phyloP scores from a whole-genome alignment of 2,888 invertebrate genomes.

The Sialis lutaria region DNA sequence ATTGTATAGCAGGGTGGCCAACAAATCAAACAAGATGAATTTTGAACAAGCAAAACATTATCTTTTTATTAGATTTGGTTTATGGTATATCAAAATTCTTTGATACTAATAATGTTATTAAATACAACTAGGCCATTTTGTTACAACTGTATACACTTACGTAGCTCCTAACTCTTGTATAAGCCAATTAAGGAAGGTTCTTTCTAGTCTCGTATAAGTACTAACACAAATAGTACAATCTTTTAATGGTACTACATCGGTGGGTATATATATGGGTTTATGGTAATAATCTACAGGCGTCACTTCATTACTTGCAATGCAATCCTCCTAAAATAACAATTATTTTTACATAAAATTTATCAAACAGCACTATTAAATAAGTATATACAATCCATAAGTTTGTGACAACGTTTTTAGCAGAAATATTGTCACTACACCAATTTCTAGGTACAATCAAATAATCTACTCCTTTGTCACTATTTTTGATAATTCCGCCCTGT shows the following conservation, averaged over 20 bases:
- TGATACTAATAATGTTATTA: background rate
- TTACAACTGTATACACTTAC: slow-evolving; percentile 24
- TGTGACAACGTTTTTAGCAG: slow-evolving; percentile 45
- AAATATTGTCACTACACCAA: slow-evolving; percentile 27
- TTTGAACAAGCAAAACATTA: no score
- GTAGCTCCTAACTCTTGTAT: slow-evolving; percentile 55
- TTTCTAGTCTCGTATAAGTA: slow-evolving; percentile 53
- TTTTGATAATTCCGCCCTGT: slow-evolving; percentile 34
- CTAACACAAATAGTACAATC: slow-evolving; percentile 67
- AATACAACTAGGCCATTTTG: background rate
- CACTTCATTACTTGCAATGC: slow-evolving; percentile 36
- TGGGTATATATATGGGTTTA: slow-evolving; percentile 36
- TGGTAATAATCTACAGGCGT: slow-evolving; percentile 55
- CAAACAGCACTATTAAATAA: no score
- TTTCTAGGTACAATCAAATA: slow-evolving; percentile 43
- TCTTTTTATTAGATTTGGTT: no score
- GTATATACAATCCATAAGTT: slow-evolving; percentile 48
- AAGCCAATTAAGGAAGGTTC: slow-evolving; percentile 52
- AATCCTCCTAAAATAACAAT: slow-evolving; percentile 37
- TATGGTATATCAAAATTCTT: background rate
- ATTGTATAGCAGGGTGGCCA: no score
- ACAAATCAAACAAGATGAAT: no score
- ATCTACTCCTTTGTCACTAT: slow-evolving; percentile 38
- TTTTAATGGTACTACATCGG: slow-evolving; percentile 31
- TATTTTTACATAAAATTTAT: background rate